Evolutionary conservation across 2,797 vertebrate genomes (phyloP).

Genomic region (Clamator glandarius): DNA sequence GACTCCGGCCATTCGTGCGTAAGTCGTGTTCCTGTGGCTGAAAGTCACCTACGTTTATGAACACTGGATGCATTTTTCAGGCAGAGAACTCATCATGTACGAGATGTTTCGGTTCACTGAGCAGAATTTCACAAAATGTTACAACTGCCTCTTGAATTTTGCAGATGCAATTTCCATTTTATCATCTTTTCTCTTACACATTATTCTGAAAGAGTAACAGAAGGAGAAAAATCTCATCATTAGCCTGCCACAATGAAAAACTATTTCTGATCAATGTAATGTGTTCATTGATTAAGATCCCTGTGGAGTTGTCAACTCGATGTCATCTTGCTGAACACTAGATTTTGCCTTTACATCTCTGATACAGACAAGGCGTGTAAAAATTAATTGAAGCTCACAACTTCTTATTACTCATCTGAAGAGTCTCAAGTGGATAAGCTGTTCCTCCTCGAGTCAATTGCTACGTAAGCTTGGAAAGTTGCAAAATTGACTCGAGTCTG

Average conservation of each 20-base stretch:
- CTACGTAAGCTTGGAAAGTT: background rate
- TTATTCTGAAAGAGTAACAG: background rate
- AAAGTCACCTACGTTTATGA: background rate
- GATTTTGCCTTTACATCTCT: slow-evolving; percentile 22
- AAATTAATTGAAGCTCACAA: slow-evolving; percentile 54
- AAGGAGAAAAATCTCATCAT: slow-evolving; percentile 15
- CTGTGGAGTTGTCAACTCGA: background rate
- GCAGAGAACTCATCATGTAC: background rate
- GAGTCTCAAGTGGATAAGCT: slow-evolving; percentile 32
- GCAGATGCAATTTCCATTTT: slow-evolving; percentile 1
- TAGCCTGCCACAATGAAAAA: background rate
- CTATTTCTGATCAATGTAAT: background rate
- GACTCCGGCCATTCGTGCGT: background rate
- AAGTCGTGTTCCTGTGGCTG: background rate
- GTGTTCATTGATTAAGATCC: background rate
- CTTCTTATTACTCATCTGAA: slow-evolving; percentile 31
- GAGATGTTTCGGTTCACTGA: background rate
- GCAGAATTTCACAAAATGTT: slow-evolving; percentile 33
- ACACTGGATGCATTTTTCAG: background rate
- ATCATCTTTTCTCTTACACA: slow-evolving; percentile 11
- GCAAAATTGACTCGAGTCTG: background rate
- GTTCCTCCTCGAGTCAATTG: background rate
- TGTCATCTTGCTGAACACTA: background rate
- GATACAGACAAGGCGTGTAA: background rate
- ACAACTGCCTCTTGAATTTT: background rate